Evolutionary conservation across 1,140 invertebrate genomes (phyloP).

Genomic region (Dendrolimus punctatus): DNA sequence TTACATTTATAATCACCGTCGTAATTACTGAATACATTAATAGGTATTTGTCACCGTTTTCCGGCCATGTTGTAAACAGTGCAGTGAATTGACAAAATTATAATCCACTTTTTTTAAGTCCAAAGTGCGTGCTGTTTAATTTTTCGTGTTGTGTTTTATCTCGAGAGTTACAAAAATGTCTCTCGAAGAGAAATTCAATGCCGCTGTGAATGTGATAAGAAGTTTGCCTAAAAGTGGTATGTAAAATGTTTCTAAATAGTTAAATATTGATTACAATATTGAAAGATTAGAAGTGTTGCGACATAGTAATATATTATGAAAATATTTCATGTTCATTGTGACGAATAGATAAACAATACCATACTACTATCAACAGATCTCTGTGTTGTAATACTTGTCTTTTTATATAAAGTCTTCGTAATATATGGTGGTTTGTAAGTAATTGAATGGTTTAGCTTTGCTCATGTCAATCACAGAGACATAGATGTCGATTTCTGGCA

Average conservation of each 20-base stretch:
- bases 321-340: too few species aligned
- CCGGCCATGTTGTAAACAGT: constrained; percentile 15
- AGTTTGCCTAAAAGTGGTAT: constrained; percentile 92
- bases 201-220: constrained; percentile 90
- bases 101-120: constrained; percentile 28
- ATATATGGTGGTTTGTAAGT: too few species aligned
- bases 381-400: too few species aligned
- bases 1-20: too few species aligned
- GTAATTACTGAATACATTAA: too few species aligned
- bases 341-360: too few species aligned
- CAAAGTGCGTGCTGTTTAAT: constrained; percentile 47
- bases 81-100: constrained; percentile 17
- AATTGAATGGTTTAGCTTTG: too few species aligned
- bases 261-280: constrained; percentile 1
- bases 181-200: constrained; percentile 86
- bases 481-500: too few species aligned
- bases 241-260: constrained; percentile 16
- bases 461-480: too few species aligned
- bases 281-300: background rate
- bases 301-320: background rate
- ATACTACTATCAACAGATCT: too few species aligned
- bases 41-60: too few species aligned
- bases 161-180: constrained; percentile 73
- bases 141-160: constrained; percentile 35
- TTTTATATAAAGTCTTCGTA: too few species aligned